Evolutionary conservation across 2,797 vertebrate species (phyloP).

Genomic region (Sebastiscus albofasciatus): DNA sequence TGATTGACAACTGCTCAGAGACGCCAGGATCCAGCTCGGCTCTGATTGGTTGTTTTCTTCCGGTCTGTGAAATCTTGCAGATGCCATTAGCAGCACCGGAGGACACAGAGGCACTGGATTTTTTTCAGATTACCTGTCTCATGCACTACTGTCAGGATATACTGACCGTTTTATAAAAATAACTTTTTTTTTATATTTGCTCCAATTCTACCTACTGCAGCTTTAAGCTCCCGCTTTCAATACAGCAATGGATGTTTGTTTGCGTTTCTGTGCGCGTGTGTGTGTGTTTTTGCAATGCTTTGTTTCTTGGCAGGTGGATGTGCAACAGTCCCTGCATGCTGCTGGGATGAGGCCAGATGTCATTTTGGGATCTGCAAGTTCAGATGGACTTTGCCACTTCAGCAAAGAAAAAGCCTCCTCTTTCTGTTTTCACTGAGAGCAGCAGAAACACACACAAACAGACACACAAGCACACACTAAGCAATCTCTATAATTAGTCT

Average conservation of each 20-base stretch:
- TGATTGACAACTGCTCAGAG: too few species aligned
- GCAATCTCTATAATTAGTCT: slow-evolving; percentile 56
- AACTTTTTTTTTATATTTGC: too few species aligned
- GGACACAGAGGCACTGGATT: too few species aligned
- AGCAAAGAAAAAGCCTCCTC: slow-evolving; percentile 54
- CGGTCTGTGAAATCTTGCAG: too few species aligned
- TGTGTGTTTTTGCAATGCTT: slow-evolving; percentile 26
- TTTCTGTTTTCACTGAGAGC: slow-evolving; percentile 39
- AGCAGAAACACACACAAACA: slow-evolving; percentile 23
- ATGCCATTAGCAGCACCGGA: too few species aligned
- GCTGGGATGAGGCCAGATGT: slow-evolving; percentile 60
- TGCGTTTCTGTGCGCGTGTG: neutral
- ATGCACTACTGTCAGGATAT: too few species aligned
- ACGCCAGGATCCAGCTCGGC: too few species aligned
- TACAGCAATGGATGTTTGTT: neutral
- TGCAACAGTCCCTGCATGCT: slow-evolving; percentile 29
- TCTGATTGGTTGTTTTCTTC: too few species aligned
- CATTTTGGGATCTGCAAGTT: slow-evolving; percentile 38
- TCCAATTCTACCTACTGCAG: too few species aligned
- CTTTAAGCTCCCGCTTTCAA: neutral
- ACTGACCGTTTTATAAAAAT: too few species aligned
- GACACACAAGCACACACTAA: slow-evolving; percentile 4
- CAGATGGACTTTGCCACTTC: slow-evolving; percentile 71
- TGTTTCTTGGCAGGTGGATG: slow-evolving; percentile 58
- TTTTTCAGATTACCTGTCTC: too few species aligned